phyloP scores from a whole-genome alignment of 2,888 invertebrate species.

The Apamea monoglypha region DNA sequence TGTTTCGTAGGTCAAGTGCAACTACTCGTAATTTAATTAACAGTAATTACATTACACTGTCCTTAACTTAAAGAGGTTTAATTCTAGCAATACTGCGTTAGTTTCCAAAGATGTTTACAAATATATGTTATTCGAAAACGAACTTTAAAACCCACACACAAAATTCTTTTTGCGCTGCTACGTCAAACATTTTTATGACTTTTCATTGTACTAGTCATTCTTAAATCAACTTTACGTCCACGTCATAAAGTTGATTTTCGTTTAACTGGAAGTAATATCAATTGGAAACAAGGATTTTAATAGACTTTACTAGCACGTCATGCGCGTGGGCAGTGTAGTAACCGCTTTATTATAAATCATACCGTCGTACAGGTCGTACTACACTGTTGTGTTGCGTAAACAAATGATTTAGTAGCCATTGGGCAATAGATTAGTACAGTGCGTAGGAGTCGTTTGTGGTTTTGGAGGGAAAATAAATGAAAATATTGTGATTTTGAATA shows the following conservation, averaged over 20 bases:
- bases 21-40: neutral
- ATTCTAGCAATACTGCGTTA: neutral
- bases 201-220: slow-evolving; percentile 5
- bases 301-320: slow-evolving; percentile 26
- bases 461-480: neutral
- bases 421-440: slow-evolving; percentile 21
- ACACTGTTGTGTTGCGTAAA: slow-evolving; percentile 44
- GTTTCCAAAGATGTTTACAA: neutral
- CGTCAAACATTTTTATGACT: neutral
- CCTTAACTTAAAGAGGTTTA: neutral
- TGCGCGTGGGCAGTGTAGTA: slow-evolving; percentile 50
- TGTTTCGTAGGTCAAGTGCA: neutral
- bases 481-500: neutral
- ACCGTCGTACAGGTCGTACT: slow-evolving; percentile 34
- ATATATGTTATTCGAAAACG: neutral
- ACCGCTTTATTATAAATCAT: slow-evolving; percentile 58
- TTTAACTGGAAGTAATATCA: neutral
- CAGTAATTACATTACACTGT: neutral
- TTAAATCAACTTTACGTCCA: neutral
- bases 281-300: slow-evolving; percentile 10
- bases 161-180: neutral
- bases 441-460: slow-evolving; percentile 11
- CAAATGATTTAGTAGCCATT: slow-evolving; percentile 24
- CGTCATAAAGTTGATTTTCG: neutral
- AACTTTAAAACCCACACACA: neutral